These are phyloP conservation scores for Liposcelis brunnea DNA, from an alignment of 2,888 invertebrate species.

Conservation along the genomic window DNA sequence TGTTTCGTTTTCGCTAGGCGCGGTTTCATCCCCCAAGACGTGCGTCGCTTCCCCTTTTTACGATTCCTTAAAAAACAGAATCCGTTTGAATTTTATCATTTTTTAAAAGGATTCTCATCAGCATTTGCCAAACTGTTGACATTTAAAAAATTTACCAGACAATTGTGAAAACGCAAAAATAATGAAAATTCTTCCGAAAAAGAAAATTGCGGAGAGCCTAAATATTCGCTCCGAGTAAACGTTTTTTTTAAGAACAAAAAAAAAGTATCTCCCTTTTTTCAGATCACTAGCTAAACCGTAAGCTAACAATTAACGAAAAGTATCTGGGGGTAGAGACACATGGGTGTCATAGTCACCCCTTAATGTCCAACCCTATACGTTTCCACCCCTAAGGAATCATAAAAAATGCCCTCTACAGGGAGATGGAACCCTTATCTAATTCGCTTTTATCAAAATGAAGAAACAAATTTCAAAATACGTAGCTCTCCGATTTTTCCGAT, in stretches of 20 bases:
- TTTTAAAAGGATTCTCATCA: no score
- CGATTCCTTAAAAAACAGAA: no score
- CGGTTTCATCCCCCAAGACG: no score
- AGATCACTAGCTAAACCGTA: not conserved
- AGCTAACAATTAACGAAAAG: slow-evolving; percentile 1
- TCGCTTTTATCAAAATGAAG: slow-evolving; percentile 4
- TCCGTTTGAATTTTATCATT: no score
- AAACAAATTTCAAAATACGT: not conserved
- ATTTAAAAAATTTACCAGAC: not conserved
- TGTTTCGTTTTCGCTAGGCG: no score
- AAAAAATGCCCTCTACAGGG: not conserved
- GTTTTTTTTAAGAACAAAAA: not conserved
- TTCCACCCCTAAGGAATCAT: not conserved
- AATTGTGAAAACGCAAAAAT: no score
- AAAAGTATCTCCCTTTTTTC: not conserved
- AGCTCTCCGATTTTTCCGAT: not conserved
- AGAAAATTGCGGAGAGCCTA: not conserved
- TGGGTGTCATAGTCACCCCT: not conserved
- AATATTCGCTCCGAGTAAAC: not conserved
- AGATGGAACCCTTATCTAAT: not conserved
- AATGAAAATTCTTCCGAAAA: no score
- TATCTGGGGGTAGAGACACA: not conserved
- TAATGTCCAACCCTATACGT: slow-evolving; percentile 1
- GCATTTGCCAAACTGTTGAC: not conserved
- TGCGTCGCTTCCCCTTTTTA: no score